phyloP scores from a whole-genome alignment of 2,888 invertebrate species.

The Phortica okadai region DNA sequence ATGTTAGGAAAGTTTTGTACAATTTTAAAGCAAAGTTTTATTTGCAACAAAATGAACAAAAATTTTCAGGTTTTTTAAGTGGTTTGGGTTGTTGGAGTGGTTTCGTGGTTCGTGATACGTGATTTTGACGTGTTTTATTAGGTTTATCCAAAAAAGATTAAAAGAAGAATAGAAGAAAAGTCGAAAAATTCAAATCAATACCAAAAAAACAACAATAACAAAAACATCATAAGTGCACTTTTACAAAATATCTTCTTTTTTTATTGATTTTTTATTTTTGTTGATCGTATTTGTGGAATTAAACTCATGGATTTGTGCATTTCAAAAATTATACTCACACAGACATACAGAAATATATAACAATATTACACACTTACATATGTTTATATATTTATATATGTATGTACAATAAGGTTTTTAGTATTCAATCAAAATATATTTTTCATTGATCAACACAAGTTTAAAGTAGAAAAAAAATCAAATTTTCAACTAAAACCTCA shows the following conservation, averaged over 20 bases:
- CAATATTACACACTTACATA: neutral
- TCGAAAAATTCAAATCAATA: conserved; percentile 41
- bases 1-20: conserved; percentile 4
- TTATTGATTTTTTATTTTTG: neutral
- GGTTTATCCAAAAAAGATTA: conserved; percentile 12
- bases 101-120: conserved; percentile 7
- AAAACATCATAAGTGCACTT: conserved; percentile 7
- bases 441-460: neutral
- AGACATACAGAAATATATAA: neutral
- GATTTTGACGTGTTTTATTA: conserved; percentile 20
- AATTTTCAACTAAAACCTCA: neutral
- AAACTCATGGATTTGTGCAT: neutral
- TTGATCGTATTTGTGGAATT: neutral
- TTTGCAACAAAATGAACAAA: neutral
- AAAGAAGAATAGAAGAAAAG: conserved; percentile 51
- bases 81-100: conserved; percentile 11
- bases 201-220: conserved; percentile 42
- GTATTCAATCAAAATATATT: neutral
- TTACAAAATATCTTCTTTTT: neutral
- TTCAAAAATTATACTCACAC: conserved; percentile 38
- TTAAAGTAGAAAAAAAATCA: conserved; percentile 49
- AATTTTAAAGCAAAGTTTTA: conserved; percentile 3
- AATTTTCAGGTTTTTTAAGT: neutral
- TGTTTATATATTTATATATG: neutral
- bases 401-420: neutral